A percentile compares a stretch with the other conserved stretches of the same genome.
These are phyloP conservation scores for Nannoperca australis DNA, from an alignment of 2,797 vertebrate species.

Conservation along the genomic window DNA sequence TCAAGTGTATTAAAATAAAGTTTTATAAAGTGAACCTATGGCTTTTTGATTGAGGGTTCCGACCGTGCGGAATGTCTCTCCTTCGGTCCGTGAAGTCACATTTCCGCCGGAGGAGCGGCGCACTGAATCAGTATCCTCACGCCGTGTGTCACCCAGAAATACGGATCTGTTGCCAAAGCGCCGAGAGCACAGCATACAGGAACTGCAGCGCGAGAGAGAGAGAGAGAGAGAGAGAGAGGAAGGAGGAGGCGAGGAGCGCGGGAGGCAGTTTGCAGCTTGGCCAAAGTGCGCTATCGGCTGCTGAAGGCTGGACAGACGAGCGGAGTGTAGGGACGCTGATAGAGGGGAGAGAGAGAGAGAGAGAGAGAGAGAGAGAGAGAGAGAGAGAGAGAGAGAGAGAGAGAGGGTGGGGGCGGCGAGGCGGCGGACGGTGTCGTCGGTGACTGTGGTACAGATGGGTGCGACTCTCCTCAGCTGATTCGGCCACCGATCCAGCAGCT, in stretches of 20 bases:
- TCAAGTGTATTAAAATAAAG: background rate
- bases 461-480: constrained; percentile 64
- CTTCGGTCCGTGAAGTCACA: constrained; percentile 11
- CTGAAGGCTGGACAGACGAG: constrained; percentile 66
- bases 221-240: background rate
- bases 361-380: constrained; percentile 12
- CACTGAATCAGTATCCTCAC: background rate
- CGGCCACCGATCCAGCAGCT: constrained; percentile 37
- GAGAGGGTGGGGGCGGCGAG: constrained; percentile 25
- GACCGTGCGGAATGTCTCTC: background rate
- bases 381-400: constrained; percentile 13
- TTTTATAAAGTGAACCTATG: background rate
- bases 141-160: constrained; percentile 8
- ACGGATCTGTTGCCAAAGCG: constrained; percentile 41
- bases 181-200: constrained; percentile 58
- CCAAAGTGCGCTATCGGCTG: constrained; percentile 75
- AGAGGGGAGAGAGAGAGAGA: constrained; percentile 44
- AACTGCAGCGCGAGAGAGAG: constrained; percentile 52
- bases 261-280: constrained; percentile 67
- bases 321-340: constrained; percentile 66
- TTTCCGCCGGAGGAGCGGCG: background rate
- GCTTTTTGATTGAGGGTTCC: fast-evolving
- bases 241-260: background rate
- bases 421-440: constrained; percentile 48
- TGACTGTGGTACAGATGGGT: constrained; percentile 65